Base-by-base conservation (phyloP, 2,113 vertebrate genomes). In the Cyphomyrus discorhynchus region DNA sequence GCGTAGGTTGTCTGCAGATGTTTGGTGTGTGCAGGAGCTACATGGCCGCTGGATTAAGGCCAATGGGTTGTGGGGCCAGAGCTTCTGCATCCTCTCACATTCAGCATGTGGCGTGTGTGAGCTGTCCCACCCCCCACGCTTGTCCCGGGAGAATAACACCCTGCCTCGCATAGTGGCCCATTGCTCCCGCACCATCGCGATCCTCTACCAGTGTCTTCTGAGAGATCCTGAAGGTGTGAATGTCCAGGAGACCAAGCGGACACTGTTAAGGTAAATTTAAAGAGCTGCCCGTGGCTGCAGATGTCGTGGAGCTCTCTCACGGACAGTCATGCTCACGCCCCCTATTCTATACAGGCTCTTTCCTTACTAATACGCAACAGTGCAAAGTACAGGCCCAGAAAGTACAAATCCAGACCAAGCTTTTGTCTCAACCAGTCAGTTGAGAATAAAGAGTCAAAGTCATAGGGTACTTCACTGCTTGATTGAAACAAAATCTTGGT, bases 91-190 rank as follows among this genome's bases (percentile, higher is more conserved):
- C 9, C 2, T 7, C 17, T 3, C 80, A 7, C 35, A 7, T 46
- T 9, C 80, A 45, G 5, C 80, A 10, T 19, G 3, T 74, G 87
- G 45, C 62, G 7, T 92, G n/a, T 27, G 58, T 90, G 85, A 74
- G 84, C 7, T 92, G 88, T 92, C 93, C 92, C 92, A 92, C 92
- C 90, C 0, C 52, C 91, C 92, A 42, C 3, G 39, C 39, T 3
- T 42, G 39, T 42, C 39, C 39, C 39, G 39, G 93, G 92, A 93
- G 92, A 82, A 74, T 93, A 90, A 94, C 80, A 94, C 39, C 15
- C 39, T 53, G 39, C n/a, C 93, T 94, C 94, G 94, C 92, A 94
- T 91, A 19, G 13, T 1, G 11, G 70, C 35, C 92, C 92, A 9
- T 91, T 90, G 89, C 93, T 92, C 92, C 66, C 31, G 35, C n/a